Conservation (phyloP, 1,140 invertebrate genomes). For the Leptinotarsa texana region DNA sequence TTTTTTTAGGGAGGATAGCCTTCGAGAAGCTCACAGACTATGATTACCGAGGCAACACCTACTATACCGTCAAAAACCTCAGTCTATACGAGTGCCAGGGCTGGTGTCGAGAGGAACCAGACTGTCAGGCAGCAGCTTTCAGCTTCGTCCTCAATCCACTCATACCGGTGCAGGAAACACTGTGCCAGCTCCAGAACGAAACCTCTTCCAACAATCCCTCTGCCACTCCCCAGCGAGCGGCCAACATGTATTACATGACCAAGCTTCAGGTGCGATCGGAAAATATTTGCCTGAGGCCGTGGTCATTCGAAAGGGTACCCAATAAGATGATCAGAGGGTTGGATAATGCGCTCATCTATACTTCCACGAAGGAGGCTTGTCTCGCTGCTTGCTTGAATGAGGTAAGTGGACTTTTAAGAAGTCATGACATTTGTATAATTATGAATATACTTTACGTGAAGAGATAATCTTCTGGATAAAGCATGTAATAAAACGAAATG, state of each 20-base stretch:
- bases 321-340: constrained; percentile 88
- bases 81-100: constrained; percentile 93
- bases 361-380: constrained; percentile 91
- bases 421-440: too few relatives aligned
- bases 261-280: constrained; percentile 89
- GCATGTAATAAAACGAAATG: too few relatives aligned
- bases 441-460: too few relatives aligned
- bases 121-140: constrained; percentile 88
- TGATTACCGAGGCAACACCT: constrained; percentile 87
- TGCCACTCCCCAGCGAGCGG: constrained; percentile 77
- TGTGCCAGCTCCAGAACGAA: constrained; percentile 77
- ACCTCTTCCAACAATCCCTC: constrained; percentile 85
- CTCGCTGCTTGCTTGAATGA: constrained; percentile 90
- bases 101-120: constrained; percentile 88
- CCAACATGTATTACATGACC: constrained; percentile 94
- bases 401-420: constrained; percentile 56
- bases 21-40: constrained; percentile 93
- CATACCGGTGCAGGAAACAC: constrained; percentile 88
- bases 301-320: constrained; percentile 91
- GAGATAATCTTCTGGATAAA: too few relatives aligned
- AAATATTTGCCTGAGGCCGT: constrained; percentile 86
- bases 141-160: constrained; percentile 91
- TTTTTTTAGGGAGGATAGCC: constrained; percentile 72
- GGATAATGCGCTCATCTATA: constrained; percentile 90
- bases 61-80: constrained; percentile 90